Conservation (phyloP, 2,797 vertebrate species). For the Dermochelys coriacea region DNA sequence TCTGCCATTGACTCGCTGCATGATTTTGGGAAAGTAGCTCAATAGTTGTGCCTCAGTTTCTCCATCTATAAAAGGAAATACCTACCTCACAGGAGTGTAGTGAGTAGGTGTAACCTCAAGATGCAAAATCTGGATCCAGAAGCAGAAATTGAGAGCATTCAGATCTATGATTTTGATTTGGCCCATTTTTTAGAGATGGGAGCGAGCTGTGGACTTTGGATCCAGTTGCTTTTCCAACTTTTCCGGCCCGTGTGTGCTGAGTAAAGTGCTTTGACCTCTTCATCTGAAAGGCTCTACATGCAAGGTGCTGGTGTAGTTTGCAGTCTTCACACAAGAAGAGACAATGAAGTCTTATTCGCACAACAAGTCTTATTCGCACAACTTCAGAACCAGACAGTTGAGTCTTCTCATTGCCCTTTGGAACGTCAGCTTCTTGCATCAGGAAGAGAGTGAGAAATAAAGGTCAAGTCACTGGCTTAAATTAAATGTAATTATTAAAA, state of each 20-base stretch:
- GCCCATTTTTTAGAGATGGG: neutral
- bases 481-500: neutral
- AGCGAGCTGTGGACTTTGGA: neutral
- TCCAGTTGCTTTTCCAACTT: neutral
- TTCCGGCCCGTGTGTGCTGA: neutral
- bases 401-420: neutral
- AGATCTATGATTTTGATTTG: neutral
- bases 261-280: rapidly evolving
- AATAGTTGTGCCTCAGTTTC: neutral
- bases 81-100: neutral
- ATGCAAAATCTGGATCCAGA: neutral
- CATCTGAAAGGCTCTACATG: neutral
- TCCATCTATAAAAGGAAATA: neutral
- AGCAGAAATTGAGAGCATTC: neutral
- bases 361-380: neutral
- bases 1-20: neutral
- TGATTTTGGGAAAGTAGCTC: too few species aligned
- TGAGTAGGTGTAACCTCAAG: neutral
- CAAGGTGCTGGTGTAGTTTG: rapidly evolving
- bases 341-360: neutral
- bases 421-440: neutral
- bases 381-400: neutral
- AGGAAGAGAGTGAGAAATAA: neutral
- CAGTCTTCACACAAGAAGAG: neutral
- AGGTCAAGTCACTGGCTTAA: neutral